Conservation (phyloP, 1,140 invertebrate species). For the Mizuhopecten yessoensis region DNA sequence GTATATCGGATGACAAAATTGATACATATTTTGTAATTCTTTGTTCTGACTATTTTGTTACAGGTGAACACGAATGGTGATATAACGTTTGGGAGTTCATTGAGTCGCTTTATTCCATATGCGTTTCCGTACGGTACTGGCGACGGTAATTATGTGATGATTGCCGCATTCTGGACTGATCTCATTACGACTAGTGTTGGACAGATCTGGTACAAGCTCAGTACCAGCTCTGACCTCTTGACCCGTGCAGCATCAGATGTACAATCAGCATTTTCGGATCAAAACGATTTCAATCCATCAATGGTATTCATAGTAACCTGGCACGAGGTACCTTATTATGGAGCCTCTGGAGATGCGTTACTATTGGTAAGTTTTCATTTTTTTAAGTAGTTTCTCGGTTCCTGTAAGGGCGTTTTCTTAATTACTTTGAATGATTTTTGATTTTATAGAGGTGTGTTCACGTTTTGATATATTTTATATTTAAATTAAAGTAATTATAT, state of each 20-base stretch:
- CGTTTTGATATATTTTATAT: no score
- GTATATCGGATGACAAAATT: no score
- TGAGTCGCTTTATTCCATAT: background rate
- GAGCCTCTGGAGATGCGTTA: background rate
- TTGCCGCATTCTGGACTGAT: background rate
- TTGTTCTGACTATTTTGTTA: background rate
- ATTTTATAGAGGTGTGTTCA: no score
- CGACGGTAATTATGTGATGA: background rate
- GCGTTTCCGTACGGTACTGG: background rate
- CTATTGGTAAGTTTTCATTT: background rate
- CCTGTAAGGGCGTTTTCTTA: no score
- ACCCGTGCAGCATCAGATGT: background rate
- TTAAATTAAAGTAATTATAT: no score
- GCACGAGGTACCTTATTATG: background rate
- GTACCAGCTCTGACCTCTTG: background rate
- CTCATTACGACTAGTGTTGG: background rate
- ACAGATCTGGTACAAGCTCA: constrained; percentile 2
- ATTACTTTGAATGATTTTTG: no score
- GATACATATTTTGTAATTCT: no score
- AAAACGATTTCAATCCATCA: background rate
- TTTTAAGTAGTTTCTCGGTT: no score
- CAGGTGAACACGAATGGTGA: background rate
- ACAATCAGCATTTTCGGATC: background rate
- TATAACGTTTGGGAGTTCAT: background rate
- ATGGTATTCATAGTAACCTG: background rate